Conservation (phyloP, 23 tunicate species). For the Halocynthia roretzi region DNA sequence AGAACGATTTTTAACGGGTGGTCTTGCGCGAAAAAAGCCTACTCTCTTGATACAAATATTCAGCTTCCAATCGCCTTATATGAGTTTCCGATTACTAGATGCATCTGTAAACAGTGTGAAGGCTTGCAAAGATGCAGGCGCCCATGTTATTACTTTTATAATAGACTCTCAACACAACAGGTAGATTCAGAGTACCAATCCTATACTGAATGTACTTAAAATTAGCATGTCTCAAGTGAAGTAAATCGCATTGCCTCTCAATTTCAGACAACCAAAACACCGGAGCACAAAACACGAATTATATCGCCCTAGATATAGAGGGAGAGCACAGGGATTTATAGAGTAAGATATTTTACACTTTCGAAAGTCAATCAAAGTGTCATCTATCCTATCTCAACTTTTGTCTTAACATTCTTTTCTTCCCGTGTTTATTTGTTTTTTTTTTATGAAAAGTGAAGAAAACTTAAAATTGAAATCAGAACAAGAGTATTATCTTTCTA, state of each 20-base stretch:
- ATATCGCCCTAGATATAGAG: no score
- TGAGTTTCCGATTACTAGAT: constrained; percentile 46
- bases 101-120: constrained; percentile 47
- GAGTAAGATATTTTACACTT: background rate
- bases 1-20: constrained; percentile 38
- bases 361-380: background rate
- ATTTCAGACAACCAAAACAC: constrained; percentile 28
- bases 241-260: background rate
- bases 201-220: background rate
- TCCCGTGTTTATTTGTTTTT: background rate
- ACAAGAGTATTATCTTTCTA: background rate
- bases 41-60: constrained; percentile 45
- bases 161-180: constrained; percentile 44
- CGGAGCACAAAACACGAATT: background rate
- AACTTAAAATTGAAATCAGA: background rate
- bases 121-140: constrained; percentile 54
- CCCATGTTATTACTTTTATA: constrained; percentile 32
- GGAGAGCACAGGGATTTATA: no score
- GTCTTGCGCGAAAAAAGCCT: constrained; percentile 47
- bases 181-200: constrained; percentile 1
- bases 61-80: constrained; percentile 61
- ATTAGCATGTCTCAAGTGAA: background rate
- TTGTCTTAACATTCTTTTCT: background rate
- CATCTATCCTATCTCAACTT: background rate
- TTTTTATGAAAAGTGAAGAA: background rate